Percentiles rank a stretch among this genome's conserved stretches.
These are phyloP conservation scores for Alentia gelatinosa DNA, from an alignment of 2,888 invertebrate genomes.

Conservation along the genomic window DNA sequence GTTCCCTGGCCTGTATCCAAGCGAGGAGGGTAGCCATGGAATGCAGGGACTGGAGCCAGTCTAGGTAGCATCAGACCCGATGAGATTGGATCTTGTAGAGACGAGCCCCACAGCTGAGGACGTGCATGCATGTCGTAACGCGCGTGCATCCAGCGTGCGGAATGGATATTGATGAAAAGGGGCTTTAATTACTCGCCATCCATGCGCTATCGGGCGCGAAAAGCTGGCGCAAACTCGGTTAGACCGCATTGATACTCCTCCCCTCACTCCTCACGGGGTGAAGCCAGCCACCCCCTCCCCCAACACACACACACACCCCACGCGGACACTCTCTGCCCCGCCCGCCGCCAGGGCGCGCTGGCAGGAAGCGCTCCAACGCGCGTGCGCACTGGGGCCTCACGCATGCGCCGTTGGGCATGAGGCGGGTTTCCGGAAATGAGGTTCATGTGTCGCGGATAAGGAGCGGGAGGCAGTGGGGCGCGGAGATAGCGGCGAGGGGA, in stretches of 20 bases:
- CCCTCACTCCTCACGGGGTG: background rate
- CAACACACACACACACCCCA: background rate
- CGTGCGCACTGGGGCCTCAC: background rate
- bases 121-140: background rate
- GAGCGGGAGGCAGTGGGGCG: background rate
- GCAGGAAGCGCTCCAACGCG: too few relatives aligned
- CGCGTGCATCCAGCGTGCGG: background rate
- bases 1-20: background rate
- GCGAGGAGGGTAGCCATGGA: background rate
- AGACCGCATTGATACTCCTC: background rate
- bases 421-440: background rate
- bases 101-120: background rate
- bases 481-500: background rate
- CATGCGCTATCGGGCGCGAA: background rate
- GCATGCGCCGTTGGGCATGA: background rate
- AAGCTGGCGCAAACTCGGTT: constrained; percentile 3
- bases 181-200: constrained; percentile 2
- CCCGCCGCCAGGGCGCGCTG: background rate
- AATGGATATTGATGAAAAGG: constrained; percentile 50
- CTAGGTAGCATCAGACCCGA: background rate
- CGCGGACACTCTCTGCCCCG: background rate
- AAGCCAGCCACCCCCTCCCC: background rate
- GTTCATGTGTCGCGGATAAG: constrained; percentile 31
- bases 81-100: constrained; percentile 21
- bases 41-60: background rate